phyloP scores from a whole-genome alignment of 2,797 vertebrate genomes.

The Nannoperca australis region DNA sequence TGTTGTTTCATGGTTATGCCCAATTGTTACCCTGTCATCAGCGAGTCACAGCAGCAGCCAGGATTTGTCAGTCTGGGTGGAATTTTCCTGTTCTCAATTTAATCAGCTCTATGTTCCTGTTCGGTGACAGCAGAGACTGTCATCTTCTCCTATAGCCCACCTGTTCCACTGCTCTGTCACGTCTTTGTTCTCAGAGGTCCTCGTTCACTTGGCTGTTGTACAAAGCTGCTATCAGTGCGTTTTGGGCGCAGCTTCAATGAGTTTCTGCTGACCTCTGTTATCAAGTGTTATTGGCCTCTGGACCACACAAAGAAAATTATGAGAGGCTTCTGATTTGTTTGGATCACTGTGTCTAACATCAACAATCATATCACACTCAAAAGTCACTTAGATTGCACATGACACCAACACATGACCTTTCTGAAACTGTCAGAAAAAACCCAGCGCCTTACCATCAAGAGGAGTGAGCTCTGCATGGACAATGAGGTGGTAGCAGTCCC shows the following conservation, averaged over 20 bases:
- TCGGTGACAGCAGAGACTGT: not conserved
- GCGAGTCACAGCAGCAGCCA: not conserved
- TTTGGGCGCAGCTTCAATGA: not conserved
- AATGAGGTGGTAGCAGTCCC: conserved; percentile 2
- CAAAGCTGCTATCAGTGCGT: not conserved
- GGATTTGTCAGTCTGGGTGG: not conserved
- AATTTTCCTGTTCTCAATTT: not conserved
- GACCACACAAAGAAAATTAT: not conserved
- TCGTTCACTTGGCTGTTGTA: not conserved
- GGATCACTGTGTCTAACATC: not conserved
- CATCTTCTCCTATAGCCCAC: not conserved
- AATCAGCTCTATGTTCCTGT: not conserved
- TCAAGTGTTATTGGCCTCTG: conserved; percentile 12
- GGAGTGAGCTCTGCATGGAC: not conserved
- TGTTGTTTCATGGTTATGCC: not conserved
- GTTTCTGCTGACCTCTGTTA: not conserved
- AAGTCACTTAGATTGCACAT: conserved; percentile 11
- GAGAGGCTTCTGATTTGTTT: not conserved
- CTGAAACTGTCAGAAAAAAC: not conserved
- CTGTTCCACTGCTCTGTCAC: not conserved
- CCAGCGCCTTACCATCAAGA: not conserved
- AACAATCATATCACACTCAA: conserved; percentile 10
- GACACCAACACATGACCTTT: conserved; percentile 26
- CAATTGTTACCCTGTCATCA: not conserved
- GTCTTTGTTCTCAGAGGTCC: not conserved